A percentile compares a stretch with the other conserved stretches of the same genome.
These are phyloP conservation scores for Epinephelus moara DNA, from an alignment of 2,113 vertebrate genomes.

Conservation along the genomic window DNA sequence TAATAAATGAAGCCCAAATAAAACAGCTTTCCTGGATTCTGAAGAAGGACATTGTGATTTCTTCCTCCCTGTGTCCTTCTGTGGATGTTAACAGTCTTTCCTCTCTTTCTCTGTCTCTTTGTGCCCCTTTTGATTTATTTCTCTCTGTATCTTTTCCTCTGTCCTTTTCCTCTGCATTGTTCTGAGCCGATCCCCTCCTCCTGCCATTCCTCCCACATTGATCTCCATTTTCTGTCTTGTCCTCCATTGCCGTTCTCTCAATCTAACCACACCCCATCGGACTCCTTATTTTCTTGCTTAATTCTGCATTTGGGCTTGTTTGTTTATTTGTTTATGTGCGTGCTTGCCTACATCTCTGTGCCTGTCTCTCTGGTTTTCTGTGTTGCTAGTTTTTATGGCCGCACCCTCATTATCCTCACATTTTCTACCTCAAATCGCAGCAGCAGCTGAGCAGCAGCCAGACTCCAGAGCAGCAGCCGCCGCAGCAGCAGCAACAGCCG, in stretches of 20 bases:
- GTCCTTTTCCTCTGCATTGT: slow-evolving; percentile 24
- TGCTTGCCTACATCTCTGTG: slow-evolving; percentile 60
- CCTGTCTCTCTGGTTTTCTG: slow-evolving; percentile 70
- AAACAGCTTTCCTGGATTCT: slow-evolving; percentile 50
- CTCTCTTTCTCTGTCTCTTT: slow-evolving; percentile 77
- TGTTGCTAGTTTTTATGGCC: slow-evolving; percentile 86
- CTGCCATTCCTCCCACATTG: slow-evolving; percentile 32
- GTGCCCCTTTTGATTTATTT: slow-evolving; percentile 52
- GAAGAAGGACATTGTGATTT: slow-evolving; percentile 62
- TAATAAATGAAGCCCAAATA: not conserved
- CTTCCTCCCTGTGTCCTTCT: slow-evolving; percentile 69
- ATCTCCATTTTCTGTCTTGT: slow-evolving; percentile 36
- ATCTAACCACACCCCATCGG: slow-evolving; percentile 49
- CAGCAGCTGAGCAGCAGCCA: slow-evolving; percentile 92
- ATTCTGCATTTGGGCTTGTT: slow-evolving; percentile 58
- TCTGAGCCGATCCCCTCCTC: slow-evolving; percentile 44
- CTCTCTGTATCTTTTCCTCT: slow-evolving; percentile 24
- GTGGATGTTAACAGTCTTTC: slow-evolving; percentile 80
- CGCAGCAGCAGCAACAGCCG: slow-evolving; percentile 82
- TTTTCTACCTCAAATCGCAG: slow-evolving; percentile 92
- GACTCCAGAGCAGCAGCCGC: slow-evolving; percentile 87
- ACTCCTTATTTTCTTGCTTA: slow-evolving; percentile 59
- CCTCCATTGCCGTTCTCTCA: slow-evolving; percentile 26
- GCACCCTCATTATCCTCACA: slow-evolving; percentile 86
- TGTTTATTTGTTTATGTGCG: slow-evolving; percentile 56